Conservation (phyloP, 1,140 invertebrate genomes). For the Drosophila asahinai region DNA sequence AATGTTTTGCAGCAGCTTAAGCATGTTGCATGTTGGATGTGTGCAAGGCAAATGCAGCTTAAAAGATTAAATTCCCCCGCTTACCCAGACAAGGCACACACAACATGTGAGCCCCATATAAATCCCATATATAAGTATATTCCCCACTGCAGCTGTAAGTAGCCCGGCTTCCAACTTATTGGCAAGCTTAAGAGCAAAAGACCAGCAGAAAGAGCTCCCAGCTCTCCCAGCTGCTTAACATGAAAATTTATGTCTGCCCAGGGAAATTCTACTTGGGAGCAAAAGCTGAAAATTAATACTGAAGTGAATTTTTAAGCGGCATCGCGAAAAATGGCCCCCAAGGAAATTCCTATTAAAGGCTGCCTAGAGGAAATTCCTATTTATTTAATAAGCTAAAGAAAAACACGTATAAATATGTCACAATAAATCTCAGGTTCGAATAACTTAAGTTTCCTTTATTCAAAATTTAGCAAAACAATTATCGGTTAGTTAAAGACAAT, state of each 20-base stretch:
- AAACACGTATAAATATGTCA: not conserved
- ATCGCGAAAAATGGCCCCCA: conserved; percentile 3
- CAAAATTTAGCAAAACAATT: too few relatives aligned
- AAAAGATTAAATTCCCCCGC: conserved; percentile 72
- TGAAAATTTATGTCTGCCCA: conserved; percentile 29
- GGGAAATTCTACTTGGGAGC: conserved; percentile 15
- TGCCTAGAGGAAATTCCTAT: not conserved
- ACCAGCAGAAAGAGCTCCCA: conserved; percentile 5
- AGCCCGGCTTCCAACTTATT: conserved; percentile 68
- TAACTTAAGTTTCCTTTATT: too few relatives aligned
- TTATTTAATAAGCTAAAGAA: not conserved
- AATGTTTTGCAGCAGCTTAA: conserved; percentile 77
- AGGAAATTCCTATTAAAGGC: conserved; percentile 5
- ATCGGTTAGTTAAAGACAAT: too few relatives aligned
- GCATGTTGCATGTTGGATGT: conserved; percentile 74
- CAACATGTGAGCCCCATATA: conserved; percentile 43
- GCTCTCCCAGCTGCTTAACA: conserved; percentile 15
- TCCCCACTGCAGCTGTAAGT: conserved; percentile 66
- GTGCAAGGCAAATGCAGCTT: conserved; percentile 78
- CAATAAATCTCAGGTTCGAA: not conserved
- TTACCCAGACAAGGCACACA: conserved; percentile 9
- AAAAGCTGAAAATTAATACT: conserved; percentile 31
- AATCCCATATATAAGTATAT: conserved; percentile 21
- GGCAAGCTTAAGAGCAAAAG: conserved; percentile 51
- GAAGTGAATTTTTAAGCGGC: conserved; percentile 22